Conservation (phyloP, 1,140 invertebrate species). For the Rhynchophorus ferrugineus region DNA sequence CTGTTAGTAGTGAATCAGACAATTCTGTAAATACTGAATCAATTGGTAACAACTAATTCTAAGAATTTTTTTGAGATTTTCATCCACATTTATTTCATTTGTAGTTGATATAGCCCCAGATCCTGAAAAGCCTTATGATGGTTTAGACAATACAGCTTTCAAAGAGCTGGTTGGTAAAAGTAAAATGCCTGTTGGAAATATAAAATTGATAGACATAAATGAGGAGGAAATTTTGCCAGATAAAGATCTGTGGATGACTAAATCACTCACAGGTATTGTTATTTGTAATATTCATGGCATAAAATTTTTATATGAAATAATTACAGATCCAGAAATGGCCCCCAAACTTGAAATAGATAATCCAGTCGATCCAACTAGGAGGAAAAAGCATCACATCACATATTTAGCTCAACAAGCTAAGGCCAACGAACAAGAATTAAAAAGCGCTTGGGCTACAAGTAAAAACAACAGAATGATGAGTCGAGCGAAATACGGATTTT, state of each 20-base stretch:
- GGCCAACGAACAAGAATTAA: conserved; percentile 84
- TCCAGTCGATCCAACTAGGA: conserved; percentile 58
- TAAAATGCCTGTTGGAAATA: conserved; percentile 27
- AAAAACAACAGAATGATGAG: conserved; percentile 75
- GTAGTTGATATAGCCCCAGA: conserved; percentile 32
- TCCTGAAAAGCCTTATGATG: conserved; percentile 35
- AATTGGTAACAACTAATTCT: too few relatives aligned
- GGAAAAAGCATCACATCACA: conserved; percentile 90
- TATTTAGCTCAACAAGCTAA: conserved; percentile 86
- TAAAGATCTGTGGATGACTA: conserved; percentile 71
- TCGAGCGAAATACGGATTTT: conserved; percentile 85
- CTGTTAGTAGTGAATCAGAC: too few relatives aligned
- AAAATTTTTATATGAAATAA: not conserved
- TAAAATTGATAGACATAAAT: conserved; percentile 62
- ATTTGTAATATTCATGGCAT: not conserved
- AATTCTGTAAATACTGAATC: too few relatives aligned
- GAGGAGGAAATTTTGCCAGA: conserved; percentile 75
- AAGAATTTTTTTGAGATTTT: too few relatives aligned
- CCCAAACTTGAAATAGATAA: conserved; percentile 47
- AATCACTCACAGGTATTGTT: conserved; percentile 54
- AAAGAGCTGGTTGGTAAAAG: conserved; percentile 33
- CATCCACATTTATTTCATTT: not conserved
- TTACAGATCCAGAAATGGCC: conserved; percentile 48
- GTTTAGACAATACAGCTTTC: conserved; percentile 37
- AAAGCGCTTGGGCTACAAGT: conserved; percentile 90